Evolutionary conservation across 2,113 vertebrate species (phyloP).

Genomic region (Okapia johnstoni): DNA sequence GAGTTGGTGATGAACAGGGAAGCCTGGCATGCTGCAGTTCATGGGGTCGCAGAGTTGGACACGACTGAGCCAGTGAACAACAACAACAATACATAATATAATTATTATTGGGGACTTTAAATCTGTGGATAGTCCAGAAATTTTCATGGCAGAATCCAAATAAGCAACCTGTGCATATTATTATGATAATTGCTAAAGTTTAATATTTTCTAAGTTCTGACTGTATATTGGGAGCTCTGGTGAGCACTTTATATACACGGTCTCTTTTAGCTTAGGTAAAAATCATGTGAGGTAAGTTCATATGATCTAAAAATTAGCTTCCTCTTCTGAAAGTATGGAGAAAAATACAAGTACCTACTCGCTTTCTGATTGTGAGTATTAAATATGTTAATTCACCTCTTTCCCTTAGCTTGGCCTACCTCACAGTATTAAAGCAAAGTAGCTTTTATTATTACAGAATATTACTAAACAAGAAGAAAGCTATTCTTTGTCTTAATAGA

Average conservation of each 20-base stretch:
- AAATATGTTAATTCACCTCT: not conserved
- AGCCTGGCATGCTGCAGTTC: not conserved
- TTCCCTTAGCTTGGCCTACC: not conserved
- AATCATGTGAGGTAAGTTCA: not conserved
- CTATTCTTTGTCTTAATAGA: not conserved
- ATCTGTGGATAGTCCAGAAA: not conserved
- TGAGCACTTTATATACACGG: not conserved
- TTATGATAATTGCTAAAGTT: not conserved
- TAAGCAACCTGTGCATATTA: not conserved
- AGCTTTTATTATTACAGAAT: conserved; percentile 1
- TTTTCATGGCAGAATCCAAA: not conserved
- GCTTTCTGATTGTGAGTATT: not conserved
- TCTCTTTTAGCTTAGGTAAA: not conserved
- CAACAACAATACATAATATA: not conserved
- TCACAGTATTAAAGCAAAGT: not conserved
- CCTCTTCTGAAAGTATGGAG: not conserved
- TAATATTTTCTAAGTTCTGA: not conserved
- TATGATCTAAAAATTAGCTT: not conserved
- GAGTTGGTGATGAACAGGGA: not conserved
- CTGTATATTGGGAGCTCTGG: not conserved
- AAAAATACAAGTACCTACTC: not conserved
- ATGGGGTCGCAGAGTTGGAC: not conserved
- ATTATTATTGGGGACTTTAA: not conserved
- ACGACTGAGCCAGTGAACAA: not conserved
- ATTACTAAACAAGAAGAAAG: not conserved